phyloP scores from a whole-genome alignment of 2,888 invertebrate genomes.

The Metopia argyrocephala region DNA sequence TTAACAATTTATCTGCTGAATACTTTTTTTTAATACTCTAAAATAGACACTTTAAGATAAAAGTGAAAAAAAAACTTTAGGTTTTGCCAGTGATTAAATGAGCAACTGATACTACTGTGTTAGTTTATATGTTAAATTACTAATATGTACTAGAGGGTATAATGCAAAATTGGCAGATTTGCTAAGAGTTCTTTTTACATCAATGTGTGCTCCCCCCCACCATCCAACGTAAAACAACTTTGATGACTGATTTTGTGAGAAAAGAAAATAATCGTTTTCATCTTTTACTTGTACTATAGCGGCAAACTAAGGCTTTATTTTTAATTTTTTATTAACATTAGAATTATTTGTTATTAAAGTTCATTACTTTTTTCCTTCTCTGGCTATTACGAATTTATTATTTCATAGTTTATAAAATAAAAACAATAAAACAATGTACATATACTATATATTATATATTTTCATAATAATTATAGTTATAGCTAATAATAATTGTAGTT shows the following conservation, averaged over 20 bases:
- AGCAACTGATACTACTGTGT: neutral
- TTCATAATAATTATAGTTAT: constrained; percentile 18
- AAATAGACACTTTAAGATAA: no score
- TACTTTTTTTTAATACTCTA: no score
- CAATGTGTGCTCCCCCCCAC: no score
- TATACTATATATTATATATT: no score
- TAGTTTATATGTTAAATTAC: no score
- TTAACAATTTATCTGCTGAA: neutral
- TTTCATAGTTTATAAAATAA: neutral
- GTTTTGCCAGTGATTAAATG: neutral
- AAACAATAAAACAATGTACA: neutral
- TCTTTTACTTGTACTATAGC: neutral
- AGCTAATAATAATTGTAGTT: constrained; percentile 21
- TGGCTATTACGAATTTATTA: neutral
- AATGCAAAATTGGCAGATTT: no score
- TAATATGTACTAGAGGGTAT: no score
- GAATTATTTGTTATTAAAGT: neutral
- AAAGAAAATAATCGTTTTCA: neutral
- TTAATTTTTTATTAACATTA: neutral
- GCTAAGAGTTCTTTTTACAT: no score
- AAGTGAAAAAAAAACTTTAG: neutral
- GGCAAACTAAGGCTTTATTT: neutral
- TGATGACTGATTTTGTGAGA: neutral
- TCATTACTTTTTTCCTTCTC: neutral
- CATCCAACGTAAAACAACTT: no score